A percentile compares a stretch with the other conserved stretches of the same genome.
phyloP scores from a whole-genome alignment of 2,113 vertebrate genomes.

The Tragelaphus buxtoni region DNA sequence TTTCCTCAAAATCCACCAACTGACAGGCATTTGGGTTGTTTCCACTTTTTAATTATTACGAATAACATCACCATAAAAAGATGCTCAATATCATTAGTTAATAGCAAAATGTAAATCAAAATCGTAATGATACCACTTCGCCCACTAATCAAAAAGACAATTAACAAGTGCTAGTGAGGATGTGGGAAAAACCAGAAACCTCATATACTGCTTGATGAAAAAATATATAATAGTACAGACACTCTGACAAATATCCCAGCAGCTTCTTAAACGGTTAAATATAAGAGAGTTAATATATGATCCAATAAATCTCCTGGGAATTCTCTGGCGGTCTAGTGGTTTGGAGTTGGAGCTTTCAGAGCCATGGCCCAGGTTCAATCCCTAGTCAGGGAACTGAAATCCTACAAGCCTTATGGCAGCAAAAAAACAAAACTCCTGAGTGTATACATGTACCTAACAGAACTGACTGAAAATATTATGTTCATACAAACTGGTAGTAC shows the following conservation, averaged over 20 bases:
- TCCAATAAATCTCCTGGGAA: not conserved
- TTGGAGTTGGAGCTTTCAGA: not conserved
- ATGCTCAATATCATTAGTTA: not conserved
- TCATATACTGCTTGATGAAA: not conserved
- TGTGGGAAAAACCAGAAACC: not conserved
- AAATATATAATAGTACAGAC: not conserved
- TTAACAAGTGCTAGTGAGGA: not conserved
- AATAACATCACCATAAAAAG: conserved; percentile 17
- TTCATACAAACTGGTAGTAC: not conserved
- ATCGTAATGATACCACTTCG: not conserved
- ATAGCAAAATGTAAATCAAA: not conserved
- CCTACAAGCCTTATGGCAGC: not conserved
- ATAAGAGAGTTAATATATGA: not conserved
- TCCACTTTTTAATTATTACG: conserved; percentile 4
- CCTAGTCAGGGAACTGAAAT: not conserved
- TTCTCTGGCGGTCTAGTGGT: not conserved
- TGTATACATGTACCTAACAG: not conserved
- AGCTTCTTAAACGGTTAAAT: conserved; percentile 7
- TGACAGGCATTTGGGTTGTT: not conserved
- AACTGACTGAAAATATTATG: not conserved
- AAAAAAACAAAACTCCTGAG: not conserved
- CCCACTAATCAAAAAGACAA: not conserved
- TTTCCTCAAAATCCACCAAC: not conserved
- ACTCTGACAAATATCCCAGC: not conserved
- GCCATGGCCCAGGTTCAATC: not conserved